A percentile compares a stretch with the other conserved stretches of the same genome.
Conservation (phyloP, 2,113 vertebrate species). For the Pelecanus crispus region DNA sequence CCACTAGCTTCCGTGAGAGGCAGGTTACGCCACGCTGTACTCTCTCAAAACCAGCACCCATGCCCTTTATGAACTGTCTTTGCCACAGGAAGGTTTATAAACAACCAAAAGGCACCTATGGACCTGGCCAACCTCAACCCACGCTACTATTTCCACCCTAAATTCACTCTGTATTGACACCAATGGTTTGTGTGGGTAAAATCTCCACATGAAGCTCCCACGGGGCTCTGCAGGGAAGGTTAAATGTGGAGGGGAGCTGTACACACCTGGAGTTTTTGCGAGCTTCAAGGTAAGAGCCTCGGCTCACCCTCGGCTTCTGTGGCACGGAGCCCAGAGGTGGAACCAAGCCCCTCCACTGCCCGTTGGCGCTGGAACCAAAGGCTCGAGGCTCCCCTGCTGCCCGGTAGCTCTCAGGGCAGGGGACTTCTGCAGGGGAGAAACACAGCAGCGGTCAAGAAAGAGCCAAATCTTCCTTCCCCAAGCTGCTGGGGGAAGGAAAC, state of each 20-base stretch:
- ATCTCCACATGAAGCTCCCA: accelerated
- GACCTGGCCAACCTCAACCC: accelerated
- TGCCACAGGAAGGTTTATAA: not conserved
- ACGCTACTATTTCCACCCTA: accelerated
- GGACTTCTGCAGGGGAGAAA: constrained; percentile 30
- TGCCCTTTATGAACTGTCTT: accelerated
- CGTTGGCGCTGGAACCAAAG: constrained; percentile 62
- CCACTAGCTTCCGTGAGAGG: accelerated
- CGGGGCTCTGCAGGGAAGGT: accelerated
- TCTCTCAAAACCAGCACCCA: accelerated
- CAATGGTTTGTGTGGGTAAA: accelerated
- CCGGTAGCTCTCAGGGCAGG: constrained; percentile 45
- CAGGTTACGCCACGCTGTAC: accelerated
- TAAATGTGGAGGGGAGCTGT: accelerated
- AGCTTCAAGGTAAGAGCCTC: constrained; percentile 68
- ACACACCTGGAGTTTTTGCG: constrained; percentile 67
- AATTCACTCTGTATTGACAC: accelerated
- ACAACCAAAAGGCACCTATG: accelerated
- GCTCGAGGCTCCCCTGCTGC: constrained; percentile 1
- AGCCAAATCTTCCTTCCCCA: too few relatives aligned
- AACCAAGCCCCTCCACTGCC: constrained; percentile 70
- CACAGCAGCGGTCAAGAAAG: accelerated
- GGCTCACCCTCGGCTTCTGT: constrained; percentile 65
- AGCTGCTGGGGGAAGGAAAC: too few relatives aligned
- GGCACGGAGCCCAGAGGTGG: not conserved